Percentiles rank a stretch among this genome's conserved stretches.
Conservation (phyloP, 2,797 vertebrate genomes). For the Lycodopsis pacificus region DNA sequence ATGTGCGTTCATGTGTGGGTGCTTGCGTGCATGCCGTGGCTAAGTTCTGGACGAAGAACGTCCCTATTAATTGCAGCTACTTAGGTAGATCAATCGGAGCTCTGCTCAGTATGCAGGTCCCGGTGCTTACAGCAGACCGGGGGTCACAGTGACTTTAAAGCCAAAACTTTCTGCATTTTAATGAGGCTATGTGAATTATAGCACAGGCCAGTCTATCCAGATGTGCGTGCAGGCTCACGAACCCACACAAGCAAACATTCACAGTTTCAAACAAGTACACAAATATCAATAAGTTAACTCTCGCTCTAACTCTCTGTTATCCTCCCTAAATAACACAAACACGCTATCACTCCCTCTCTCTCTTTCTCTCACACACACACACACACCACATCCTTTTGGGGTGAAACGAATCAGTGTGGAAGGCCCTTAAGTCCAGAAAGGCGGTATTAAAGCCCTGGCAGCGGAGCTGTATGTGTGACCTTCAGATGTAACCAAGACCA, state of each 20-base stretch:
- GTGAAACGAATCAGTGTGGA: conserved; percentile 75
- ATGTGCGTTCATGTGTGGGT: conserved; percentile 35
- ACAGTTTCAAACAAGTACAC: conserved; percentile 14
- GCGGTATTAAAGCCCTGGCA: conserved; percentile 44
- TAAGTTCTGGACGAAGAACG: conserved; percentile 54
- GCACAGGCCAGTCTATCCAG: conserved; percentile 39
- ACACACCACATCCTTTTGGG: conserved; percentile 44
- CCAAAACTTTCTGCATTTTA: conserved; percentile 80
- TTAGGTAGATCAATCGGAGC: conserved; percentile 79
- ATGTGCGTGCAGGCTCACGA: conserved; percentile 41
- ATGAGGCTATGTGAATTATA: conserved; percentile 78
- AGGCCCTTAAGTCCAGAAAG: conserved; percentile 64
- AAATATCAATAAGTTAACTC: conserved; percentile 19
- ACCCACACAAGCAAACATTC: background rate
- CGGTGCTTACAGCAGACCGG: conserved; percentile 49
- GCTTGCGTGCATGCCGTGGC: conserved; percentile 36
- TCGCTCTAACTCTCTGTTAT: background rate
- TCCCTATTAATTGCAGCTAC: conserved; percentile 80
- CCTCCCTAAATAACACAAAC: background rate
- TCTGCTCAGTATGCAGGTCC: conserved; percentile 76
- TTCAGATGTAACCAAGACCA: conserved; percentile 65
- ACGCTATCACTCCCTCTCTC: background rate
- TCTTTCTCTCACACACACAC: conserved; percentile 6
- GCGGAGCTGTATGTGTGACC: conserved; percentile 63
- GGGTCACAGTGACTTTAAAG: conserved; percentile 80